Evolutionary conservation across 2,797 vertebrate genomes (phyloP), one percentile per base, ranked within the genome.

Genomic region (Arctocebus calabarensis): DNA sequence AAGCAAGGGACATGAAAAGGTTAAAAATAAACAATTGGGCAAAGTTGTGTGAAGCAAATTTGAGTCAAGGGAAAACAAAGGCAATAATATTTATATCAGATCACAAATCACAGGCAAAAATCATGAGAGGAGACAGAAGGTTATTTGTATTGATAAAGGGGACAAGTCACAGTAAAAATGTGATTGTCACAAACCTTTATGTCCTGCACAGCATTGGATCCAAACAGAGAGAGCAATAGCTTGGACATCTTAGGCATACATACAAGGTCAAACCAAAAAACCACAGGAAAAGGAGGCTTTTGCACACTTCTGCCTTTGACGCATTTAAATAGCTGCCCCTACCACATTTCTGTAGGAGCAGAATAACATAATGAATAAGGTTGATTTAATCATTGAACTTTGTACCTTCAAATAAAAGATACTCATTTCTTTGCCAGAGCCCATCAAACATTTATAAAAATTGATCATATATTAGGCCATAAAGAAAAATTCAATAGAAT

Each of bases 401-500:
- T 81, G 92, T 94, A n/a, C 57, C 55, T 62, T 68, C 78, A 82
- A 94, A 88, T 88, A 96, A 92, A 92, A 97, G 90, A 75, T 52
- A 61, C 71, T 93, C 82, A n/a, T 85, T 94, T 90, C 37, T 97
- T 83, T 90, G 85, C 88, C 74, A 71, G 78, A 88, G 32, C 52
- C 94, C 90, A 95, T 94, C 96, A 96, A 96, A 97, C 88, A 94
- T 94, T 97, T 88, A 94, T 96, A 91, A 94, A 97, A 96, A 96
- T 79, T 93, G 97, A 94, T 97, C 96, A 88, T 55, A 34, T 94
- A 90, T 75, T 84, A 96, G 82, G 23, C 74, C 96, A 88, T 96
- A 92, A 96, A 96, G 94, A 77, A 90, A 96, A 84, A 88, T 71
- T 93, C 96, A 59, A 82, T 95, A 77, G 64, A 73, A 79, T 71